These are phyloP conservation scores for Drosophila punjabiensis DNA, from an alignment of 1,140 invertebrate genomes.

Conservation along the genomic window DNA sequence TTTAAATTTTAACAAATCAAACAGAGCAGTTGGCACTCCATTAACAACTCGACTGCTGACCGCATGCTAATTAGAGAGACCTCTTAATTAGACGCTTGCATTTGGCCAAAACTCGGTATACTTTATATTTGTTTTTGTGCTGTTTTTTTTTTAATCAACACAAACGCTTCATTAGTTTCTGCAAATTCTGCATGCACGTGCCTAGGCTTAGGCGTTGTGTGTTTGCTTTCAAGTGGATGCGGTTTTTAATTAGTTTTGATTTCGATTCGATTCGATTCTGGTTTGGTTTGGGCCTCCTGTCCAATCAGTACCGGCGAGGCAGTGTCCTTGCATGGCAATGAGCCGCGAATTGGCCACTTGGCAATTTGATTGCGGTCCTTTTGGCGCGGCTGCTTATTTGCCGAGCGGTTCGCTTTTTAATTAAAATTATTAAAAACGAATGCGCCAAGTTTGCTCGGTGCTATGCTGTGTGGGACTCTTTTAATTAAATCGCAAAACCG, in stretches of 20 bases:
- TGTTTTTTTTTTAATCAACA: constrained; percentile 47
- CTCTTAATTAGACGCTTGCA: constrained; percentile 54
- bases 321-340: constrained; percentile 61
- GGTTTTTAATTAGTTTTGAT: constrained; percentile 75
- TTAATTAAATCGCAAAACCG: constrained; percentile 61
- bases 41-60: constrained; percentile 30
- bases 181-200: constrained; percentile 6
- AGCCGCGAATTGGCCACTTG: constrained; percentile 45
- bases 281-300: constrained; percentile 2
- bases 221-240: constrained; percentile 29
- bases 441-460: constrained; percentile 23
- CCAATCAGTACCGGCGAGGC: constrained; percentile 40
- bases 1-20: constrained; percentile 6
- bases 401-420: constrained; percentile 30
- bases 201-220: constrained; percentile 10
- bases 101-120: constrained; percentile 26
- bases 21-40: background rate
- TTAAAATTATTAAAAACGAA: constrained; percentile 68
- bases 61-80: constrained; percentile 53
- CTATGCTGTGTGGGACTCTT: constrained; percentile 1
- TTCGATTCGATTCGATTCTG: constrained; percentile 21
- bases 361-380: constrained; percentile 67
- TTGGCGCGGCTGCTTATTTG: constrained; percentile 56
- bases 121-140: background rate
- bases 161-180: constrained; percentile 36